Evolutionary conservation across 2,113 vertebrate genomes (phyloP), one percentile per base, ranked within the genome.

Genomic region (Coptodon bakossiorum): DNA sequence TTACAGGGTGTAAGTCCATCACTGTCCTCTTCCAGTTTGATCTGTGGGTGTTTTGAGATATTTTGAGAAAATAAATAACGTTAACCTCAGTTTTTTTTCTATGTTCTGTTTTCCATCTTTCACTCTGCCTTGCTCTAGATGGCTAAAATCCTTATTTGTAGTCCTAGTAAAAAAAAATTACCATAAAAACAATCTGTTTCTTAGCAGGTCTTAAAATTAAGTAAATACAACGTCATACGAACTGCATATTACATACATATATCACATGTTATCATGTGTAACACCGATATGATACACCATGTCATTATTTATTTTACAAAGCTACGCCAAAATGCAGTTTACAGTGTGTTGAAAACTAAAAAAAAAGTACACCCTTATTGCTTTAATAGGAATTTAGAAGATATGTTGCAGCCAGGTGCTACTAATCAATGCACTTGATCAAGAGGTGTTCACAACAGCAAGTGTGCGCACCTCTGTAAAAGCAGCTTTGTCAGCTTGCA

Each of bases 391-490:
- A 22, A 40, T 22, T 68, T n/a, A 40, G 63, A 68, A 38, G 34
- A 22, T 40, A 9, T 13, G 19, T 40, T 22, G 36, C 63, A 68
- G 63, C 19, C 63, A 17, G 63, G 34, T 3, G 34, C 19, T 68
- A 22, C 34, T 68, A 40, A 68, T 40, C 36, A 68, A 40, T 40
- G 19, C 0, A 2, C 19, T 40, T 13, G 36, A 68, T 22, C 0
- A 38, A 40, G 34, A n/a, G 4, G 17, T 36, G 17, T 66, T 38
- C 10, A 40, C 36, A 40, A 40, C 19, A 68, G 63, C 1, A 40
- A 0, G 34, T 22, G 63, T 68, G 11, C 6, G 0, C 11, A 40
- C 0, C 63, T 0, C 36, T 68, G 19, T 68, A 0, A 40, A 68
- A 68, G 19, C 0, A 40, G 19, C 36, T 68, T 68, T 68, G 63